phyloP scores from a whole-genome alignment of 2,888 invertebrate genomes.

The Amiota minor region DNA sequence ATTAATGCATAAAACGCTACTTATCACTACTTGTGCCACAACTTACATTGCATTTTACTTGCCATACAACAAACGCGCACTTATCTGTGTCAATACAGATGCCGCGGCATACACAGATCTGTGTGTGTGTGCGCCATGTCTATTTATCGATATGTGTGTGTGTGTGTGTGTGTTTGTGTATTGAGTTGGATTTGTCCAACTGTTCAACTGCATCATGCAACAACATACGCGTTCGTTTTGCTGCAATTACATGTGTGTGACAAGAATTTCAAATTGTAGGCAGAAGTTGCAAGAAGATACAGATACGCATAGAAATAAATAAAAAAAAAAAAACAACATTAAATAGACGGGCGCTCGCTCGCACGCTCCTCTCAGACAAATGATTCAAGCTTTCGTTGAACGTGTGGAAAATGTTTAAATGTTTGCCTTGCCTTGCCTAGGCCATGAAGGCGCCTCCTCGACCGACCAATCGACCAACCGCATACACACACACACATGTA shows the following conservation, averaged over 20 bases:
- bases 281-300: too few species aligned
- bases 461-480: constrained; percentile 1
- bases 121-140: background rate
- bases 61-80: constrained; percentile 46
- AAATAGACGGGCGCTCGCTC: background rate
- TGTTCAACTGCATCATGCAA: background rate
- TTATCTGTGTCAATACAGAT: constrained; percentile 64
- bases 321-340: too few species aligned
- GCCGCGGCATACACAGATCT: too few species aligned
- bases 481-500: background rate
- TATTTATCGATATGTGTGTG: background rate
- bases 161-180: background rate
- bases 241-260: constrained; percentile 65
- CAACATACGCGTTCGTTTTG: constrained; percentile 50
- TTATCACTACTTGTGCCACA: constrained; percentile 60
- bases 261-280: constrained; percentile 57
- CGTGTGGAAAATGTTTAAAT: constrained; percentile 64
- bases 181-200: background rate
- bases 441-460: constrained; percentile 46
- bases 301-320: too few species aligned
- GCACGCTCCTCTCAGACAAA: constrained; percentile 55
- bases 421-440: constrained; percentile 26
- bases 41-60: constrained; percentile 20
- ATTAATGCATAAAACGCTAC: constrained; percentile 66
- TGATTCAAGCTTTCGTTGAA: constrained; percentile 65